These are phyloP conservation scores for Augochlora pura DNA, from an alignment of 1,140 invertebrate species.

Conservation along the genomic window DNA sequence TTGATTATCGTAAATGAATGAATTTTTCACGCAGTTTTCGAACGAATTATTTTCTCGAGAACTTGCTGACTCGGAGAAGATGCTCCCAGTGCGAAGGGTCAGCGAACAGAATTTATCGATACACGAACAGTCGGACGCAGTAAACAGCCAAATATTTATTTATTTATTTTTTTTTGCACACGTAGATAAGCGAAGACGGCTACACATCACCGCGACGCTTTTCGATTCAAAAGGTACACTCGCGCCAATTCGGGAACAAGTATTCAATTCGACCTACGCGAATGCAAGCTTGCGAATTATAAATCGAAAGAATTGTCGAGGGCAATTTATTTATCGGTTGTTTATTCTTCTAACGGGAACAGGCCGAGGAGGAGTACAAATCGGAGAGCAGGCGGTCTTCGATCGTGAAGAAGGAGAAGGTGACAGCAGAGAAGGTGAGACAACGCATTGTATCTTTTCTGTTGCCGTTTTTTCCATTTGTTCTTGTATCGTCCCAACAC, in stretches of 20 bases:
- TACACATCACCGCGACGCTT: slow-evolving; percentile 66
- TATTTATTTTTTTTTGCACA: slow-evolving; percentile 14
- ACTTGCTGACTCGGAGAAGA: no score
- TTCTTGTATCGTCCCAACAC: not conserved
- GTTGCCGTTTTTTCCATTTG: not conserved
- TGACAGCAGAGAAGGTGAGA: slow-evolving; percentile 82
- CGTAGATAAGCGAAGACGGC: slow-evolving; percentile 63
- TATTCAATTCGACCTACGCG: not conserved
- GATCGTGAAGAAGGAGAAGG: slow-evolving; percentile 81
- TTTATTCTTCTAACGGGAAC: slow-evolving; percentile 15
- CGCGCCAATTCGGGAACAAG: not conserved
- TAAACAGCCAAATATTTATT: not conserved
- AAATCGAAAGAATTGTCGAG: not conserved
- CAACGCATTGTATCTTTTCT: not conserved
- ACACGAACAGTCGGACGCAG: not conserved
- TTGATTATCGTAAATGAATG: no score
- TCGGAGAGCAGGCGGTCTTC: slow-evolving; percentile 84
- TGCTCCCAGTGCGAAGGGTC: not conserved
- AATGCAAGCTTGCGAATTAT: not conserved
- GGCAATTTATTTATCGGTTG: not conserved
- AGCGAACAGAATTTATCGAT: no score
- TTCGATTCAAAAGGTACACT: slow-evolving; percentile 72
- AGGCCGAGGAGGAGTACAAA: slow-evolving; percentile 81
- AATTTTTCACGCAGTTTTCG: no score
- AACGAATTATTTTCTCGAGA: no score